These are phyloP conservation scores for Caenorhabditis latens DNA, from an alignment of 1,140 invertebrate species.

Conservation along the genomic window DNA sequence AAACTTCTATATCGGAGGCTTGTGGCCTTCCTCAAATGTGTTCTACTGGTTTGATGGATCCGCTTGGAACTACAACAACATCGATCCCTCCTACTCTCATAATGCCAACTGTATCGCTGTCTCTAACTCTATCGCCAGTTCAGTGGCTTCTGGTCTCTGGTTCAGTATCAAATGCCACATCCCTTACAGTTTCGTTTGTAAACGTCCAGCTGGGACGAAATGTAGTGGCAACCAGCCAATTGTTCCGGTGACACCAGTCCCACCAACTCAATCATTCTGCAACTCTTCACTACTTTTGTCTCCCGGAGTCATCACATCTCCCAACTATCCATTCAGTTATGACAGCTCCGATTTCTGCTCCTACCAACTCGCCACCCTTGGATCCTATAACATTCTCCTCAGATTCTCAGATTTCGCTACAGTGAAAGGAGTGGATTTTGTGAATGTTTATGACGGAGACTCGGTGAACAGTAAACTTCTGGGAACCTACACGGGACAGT, in stretches of 20 bases:
- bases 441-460: constrained; percentile 12
- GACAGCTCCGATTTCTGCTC: neutral
- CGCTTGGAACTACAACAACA: neutral
- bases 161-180: neutral
- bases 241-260: neutral
- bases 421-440: neutral
- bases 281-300: neutral
- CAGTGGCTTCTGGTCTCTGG: neutral
- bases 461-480: neutral
- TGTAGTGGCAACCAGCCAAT: neutral
- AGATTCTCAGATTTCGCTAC: neutral
- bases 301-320: neutral
- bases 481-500: neutral
- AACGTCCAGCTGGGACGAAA: neutral
- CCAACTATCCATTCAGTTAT: neutral
- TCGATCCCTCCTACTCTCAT: neutral
- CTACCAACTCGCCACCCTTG: neutral
- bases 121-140: neutral
- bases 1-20: neutral
- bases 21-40: neutral
- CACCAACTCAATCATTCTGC: neutral
- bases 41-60: constrained; percentile 16
- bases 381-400: constrained; percentile 7
- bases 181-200: neutral
- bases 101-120: neutral